Percentiles rank a stretch among this genome's conserved stretches.
Evolutionary conservation across 2,113 vertebrate genomes (phyloP).

Genomic region (Perca schrenkii): DNA sequence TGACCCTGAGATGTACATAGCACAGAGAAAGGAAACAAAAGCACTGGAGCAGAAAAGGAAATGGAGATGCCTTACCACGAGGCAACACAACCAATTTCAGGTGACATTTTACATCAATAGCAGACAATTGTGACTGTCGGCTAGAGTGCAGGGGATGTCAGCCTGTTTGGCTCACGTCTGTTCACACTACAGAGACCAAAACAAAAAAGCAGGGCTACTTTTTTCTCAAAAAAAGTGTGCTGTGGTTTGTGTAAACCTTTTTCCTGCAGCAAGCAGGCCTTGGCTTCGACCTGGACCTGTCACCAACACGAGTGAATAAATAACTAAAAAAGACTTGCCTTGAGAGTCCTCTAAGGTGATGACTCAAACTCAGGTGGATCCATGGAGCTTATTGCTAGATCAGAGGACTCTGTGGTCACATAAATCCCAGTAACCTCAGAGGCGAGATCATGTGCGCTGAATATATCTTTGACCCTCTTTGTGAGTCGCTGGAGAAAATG

Average conservation of each 20-base stretch:
- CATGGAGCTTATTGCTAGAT: conserved; percentile 54
- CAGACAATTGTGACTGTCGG: conserved; percentile 51
- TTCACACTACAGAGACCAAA: conserved; percentile 35
- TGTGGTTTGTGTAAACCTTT: conserved; percentile 41
- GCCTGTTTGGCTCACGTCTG: conserved; percentile 51
- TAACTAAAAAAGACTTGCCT: conserved; percentile 44
- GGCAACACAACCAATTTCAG: conserved; percentile 74
- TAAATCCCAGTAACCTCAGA: conserved; percentile 54
- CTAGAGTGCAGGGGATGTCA: conserved; percentile 56
- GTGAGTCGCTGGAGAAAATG: conserved; percentile 33
- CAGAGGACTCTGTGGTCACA: conserved; percentile 60
- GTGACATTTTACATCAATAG: conserved; percentile 77
- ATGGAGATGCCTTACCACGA: conserved; percentile 52
- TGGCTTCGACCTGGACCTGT: conserved; percentile 50
- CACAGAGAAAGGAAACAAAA: conserved; percentile 51
- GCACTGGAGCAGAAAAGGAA: conserved; percentile 49
- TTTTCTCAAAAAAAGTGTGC: conserved; percentile 20
- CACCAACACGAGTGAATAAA: conserved; percentile 48
- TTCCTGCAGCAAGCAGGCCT: conserved; percentile 30
- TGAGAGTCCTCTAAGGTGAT: conserved; percentile 54
- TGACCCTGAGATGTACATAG: conserved; percentile 32
- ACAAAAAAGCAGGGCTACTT: conserved; percentile 26
- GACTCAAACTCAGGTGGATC: conserved; percentile 51
- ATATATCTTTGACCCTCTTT: conserved; percentile 58
- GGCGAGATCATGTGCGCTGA: conserved; percentile 35